Conservation (phyloP, 2,888 invertebrate genomes). For the Drosophila histrio region DNA sequence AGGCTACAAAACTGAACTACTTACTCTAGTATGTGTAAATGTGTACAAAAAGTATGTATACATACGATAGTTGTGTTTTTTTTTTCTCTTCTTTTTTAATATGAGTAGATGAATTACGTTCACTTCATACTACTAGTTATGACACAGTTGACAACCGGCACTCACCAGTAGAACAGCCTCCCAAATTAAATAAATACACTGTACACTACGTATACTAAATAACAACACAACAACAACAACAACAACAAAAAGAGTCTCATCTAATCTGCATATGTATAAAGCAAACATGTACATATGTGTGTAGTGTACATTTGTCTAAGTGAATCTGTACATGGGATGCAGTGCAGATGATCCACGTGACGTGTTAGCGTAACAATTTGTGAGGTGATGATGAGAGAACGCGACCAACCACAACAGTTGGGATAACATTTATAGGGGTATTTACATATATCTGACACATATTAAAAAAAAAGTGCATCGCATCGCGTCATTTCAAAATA, state of each 20-base stretch:
- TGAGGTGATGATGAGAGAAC: conserved; percentile 5
- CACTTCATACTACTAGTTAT: conserved; percentile 33
- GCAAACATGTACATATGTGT: not conserved
- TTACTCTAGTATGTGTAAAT: conserved; percentile 1
- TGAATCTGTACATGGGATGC: not conserved
- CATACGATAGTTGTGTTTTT: conserved; percentile 12
- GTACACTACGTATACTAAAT: not conserved
- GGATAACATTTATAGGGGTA: conserved; percentile 4
- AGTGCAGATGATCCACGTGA: conserved; percentile 6
- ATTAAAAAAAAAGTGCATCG: too few species aligned
- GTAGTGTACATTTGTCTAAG: not conserved
- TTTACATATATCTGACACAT: not conserved
- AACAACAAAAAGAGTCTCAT: not conserved
- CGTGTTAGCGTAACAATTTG: conserved; percentile 14
- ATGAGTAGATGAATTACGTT: conserved; percentile 9
- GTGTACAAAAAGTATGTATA: conserved; percentile 13
- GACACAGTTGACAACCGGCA: conserved; percentile 20
- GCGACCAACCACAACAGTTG: conserved; percentile 18
- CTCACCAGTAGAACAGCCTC: conserved; percentile 16
- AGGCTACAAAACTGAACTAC: conserved; percentile 26
- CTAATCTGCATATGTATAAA: conserved; percentile 4
- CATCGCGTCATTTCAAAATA: not conserved
- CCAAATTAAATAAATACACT: conserved; percentile 25
- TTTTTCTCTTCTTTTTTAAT: conserved; percentile 39
- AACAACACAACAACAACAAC: not conserved